Percentiles rank a stretch among this genome's conserved stretches.
Conservation (phyloP, 2,888 invertebrate species). For the Volucella zonaria region DNA sequence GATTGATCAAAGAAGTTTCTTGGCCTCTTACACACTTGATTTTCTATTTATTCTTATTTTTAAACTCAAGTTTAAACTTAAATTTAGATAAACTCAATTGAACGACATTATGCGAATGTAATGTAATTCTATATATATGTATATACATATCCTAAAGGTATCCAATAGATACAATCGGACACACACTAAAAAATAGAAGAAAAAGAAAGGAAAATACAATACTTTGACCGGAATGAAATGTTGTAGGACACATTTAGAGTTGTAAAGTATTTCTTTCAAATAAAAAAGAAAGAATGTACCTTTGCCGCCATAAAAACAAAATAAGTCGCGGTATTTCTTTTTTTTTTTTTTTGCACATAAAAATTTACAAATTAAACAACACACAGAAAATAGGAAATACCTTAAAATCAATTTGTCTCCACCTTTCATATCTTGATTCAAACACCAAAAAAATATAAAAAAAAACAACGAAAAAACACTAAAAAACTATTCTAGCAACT, state of each 20-base stretch:
- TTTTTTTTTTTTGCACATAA: slow-evolving; percentile 4
- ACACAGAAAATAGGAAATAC: slow-evolving; percentile 39
- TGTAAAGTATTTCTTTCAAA: slow-evolving; percentile 22
- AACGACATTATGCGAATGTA: slow-evolving; percentile 28
- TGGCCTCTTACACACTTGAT: slow-evolving; percentile 27
- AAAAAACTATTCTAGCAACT: slow-evolving; percentile 53
- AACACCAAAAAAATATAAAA: not conserved
- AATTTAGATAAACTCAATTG: slow-evolving; percentile 58
- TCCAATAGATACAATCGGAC: slow-evolving; percentile 46
- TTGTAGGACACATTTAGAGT: slow-evolving; percentile 49
- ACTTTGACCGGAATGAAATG: slow-evolving; percentile 69
- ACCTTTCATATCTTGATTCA: slow-evolving; percentile 31
- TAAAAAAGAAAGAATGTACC: slow-evolving; percentile 25
- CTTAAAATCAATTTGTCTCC: slow-evolving; percentile 22
- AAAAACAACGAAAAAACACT: slow-evolving; percentile 15
- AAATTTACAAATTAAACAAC: slow-evolving; percentile 18
- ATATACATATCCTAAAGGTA: slow-evolving; percentile 13
- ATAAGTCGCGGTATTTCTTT: slow-evolving; percentile 5
- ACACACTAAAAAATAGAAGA: slow-evolving; percentile 44
- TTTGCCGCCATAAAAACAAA: slow-evolving; percentile 34
- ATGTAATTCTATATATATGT: slow-evolving; percentile 11
- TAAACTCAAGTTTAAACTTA: slow-evolving; percentile 61
- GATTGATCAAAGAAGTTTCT: slow-evolving; percentile 24
- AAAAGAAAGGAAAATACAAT: no score
- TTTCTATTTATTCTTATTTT: slow-evolving; percentile 27